phyloP scores from a whole-genome alignment of 1,140 invertebrate species.

The Coenobita brevimanus region DNA sequence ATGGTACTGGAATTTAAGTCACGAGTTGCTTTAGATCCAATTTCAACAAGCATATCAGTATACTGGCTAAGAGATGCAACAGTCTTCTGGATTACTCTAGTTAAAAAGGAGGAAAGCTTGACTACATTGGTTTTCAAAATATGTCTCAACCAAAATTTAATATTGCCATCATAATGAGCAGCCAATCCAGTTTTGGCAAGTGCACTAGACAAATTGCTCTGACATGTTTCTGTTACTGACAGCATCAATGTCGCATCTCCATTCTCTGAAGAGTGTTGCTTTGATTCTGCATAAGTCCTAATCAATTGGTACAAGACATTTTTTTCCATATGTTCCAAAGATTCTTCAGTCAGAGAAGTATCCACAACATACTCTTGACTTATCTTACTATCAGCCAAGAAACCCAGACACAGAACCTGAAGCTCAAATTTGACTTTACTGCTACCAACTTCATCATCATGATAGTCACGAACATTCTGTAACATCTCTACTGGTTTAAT shows the following conservation, averaged over 20 bases:
- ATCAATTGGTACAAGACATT: slow-evolving; percentile 37
- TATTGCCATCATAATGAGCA: slow-evolving; percentile 31
- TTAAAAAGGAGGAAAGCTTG: slow-evolving; percentile 35
- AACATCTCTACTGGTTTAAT: slow-evolving; percentile 38
- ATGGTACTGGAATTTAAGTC: not conserved
- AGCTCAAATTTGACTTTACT: slow-evolving; percentile 33
- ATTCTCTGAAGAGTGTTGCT: not conserved
- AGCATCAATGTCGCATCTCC: not conserved
- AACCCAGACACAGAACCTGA: slow-evolving; percentile 30
- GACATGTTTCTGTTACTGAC: slow-evolving; percentile 28
- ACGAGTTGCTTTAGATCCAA: not conserved
- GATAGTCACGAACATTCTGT: not conserved
- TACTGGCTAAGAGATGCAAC: slow-evolving; percentile 41
- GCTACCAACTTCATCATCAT: not conserved
- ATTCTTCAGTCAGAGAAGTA: not conserved
- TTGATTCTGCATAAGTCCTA: slow-evolving; percentile 26
- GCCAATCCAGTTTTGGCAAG: slow-evolving; percentile 16
- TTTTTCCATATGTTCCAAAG: slow-evolving; percentile 18
- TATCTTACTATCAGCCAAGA: not conserved
- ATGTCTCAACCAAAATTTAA: slow-evolving; percentile 36
- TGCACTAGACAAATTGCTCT: slow-evolving; percentile 18
- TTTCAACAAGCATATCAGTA: slow-evolving; percentile 44
- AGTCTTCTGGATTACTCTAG: slow-evolving; percentile 37
- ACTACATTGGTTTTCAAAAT: not conserved
- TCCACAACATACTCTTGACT: slow-evolving; percentile 19